Base-by-base conservation (phyloP, 2,113 vertebrate species). In the Harpagus bidentatus region DNA sequence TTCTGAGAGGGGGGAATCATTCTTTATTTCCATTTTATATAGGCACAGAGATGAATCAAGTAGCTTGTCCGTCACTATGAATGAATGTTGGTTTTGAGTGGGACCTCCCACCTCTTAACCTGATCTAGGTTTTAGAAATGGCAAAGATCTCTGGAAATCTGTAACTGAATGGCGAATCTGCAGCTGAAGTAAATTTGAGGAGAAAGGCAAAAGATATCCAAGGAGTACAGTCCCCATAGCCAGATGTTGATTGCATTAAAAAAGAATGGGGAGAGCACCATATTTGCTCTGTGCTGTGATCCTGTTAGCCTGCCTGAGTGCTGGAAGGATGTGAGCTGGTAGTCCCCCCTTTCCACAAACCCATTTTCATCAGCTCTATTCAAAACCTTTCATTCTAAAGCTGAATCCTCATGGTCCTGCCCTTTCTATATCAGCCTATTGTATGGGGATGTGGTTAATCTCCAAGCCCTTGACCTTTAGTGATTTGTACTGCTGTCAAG, bases 391-490 rank as follows among this genome's bases (percentile, higher is more conserved):
- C 63, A 91, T 70, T 94, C 67, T 82, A 90, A 85, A 93, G 77
- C 87, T 71, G 82, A 95, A 79, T 52, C 59, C 71, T 95, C 42
- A 42, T 66, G 53, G 91, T 88, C 62, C 67, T 96, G 93, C 76
- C 72, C 85, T 95, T 97, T 97, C 90, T 91, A 0, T 93, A 92
- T 43, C 92, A 96, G 88, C 50, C 85, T 91, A 4, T 93, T 96
- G 87, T 92, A 23, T 55, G 71, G 83, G 80, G 86, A 94, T 52
- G 69, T 91, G 78, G 93, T 90, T 96, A 96, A 96, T 97, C 95
- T 93, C 73, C 86, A 70, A 95, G 93, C 88, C 71, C 88, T 97
- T 94, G 94, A 97, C 95, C 94, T 96, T 97, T 93, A 90, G 93
- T 94, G 94, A 88, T 95, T 95, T 94, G 83, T 93, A 92, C 84